Evolutionary conservation across 2,888 invertebrate genomes (phyloP).

Genomic region (Busseola fusca): DNA sequence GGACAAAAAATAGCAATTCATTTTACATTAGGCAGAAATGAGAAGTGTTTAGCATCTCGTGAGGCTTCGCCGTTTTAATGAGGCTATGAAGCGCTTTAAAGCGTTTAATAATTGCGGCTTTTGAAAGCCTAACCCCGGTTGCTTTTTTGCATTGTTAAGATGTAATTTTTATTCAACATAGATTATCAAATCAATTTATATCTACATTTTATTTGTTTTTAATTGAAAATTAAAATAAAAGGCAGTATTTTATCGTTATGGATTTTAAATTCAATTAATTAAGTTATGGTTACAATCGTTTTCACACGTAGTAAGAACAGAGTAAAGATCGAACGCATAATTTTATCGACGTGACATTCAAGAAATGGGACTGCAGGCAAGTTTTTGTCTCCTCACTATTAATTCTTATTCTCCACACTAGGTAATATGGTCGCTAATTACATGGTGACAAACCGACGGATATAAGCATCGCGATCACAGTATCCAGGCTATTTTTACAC

Average conservation of each 20-base stretch:
- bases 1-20: constrained; percentile 56
- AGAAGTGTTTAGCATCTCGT: constrained; percentile 41
- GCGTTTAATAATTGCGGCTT: constrained; percentile 31
- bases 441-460: constrained; percentile 30
- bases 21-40: constrained; percentile 50
- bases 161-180: background rate
- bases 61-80: constrained; percentile 27
- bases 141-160: constrained; percentile 2
- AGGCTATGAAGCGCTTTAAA: constrained; percentile 10
- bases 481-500: constrained; percentile 54
- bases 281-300: background rate
- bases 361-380: constrained; percentile 7
- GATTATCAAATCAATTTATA: constrained; percentile 6
- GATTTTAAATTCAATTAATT: constrained; percentile 1
- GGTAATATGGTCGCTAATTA: constrained; percentile 54
- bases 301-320: constrained; percentile 17
- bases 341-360: constrained; percentile 23
- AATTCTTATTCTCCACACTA: constrained; percentile 29
- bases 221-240: background rate
- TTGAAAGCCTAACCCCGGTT: constrained; percentile 10
- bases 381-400: constrained; percentile 50
- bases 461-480: constrained; percentile 37
- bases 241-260: background rate
- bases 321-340: constrained; percentile 12
- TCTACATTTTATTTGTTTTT: background rate